Conservation (phyloP, 2,113 vertebrate genomes). For the Oxyruncus cristatus region DNA sequence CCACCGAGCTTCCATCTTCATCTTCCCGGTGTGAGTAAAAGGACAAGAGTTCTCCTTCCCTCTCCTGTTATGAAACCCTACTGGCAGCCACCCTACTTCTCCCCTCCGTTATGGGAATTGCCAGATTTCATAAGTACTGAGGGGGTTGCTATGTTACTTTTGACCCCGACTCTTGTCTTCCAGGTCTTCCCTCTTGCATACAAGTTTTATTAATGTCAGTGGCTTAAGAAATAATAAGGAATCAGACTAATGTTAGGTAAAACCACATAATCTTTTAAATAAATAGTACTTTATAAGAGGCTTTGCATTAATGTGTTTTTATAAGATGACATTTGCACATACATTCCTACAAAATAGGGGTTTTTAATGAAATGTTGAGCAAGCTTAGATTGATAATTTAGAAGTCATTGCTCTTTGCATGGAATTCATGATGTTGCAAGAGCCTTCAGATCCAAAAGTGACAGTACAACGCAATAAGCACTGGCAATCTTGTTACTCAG, state of each 20-base stretch:
- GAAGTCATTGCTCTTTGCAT: neutral
- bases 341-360: neutral
- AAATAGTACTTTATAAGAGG: neutral
- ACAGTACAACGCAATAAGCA: neutral
- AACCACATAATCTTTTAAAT: neutral
- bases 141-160: neutral
- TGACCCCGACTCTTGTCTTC: neutral
- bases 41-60: neutral
- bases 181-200: neutral
- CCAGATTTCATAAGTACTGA: neutral
- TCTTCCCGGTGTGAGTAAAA: neutral
- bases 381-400: neutral
- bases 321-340: constrained; percentile 24
- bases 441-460: neutral
- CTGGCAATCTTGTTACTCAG: neutral
- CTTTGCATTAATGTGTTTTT: constrained; percentile 1
- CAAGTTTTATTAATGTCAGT: neutral
- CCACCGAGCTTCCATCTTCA: neutral
- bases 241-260: neutral
- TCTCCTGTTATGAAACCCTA: neutral
- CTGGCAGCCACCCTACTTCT: neutral
- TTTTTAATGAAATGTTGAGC: neutral
- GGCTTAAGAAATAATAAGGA: constrained; percentile 3
- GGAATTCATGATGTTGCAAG: constrained; percentile 40
- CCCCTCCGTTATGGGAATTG: neutral